A percentile compares a stretch with the other conserved stretches of the same genome.
These are phyloP conservation scores for Iguana delicatissima DNA, from an alignment of 2,797 vertebrate species.

Conservation along the genomic window DNA sequence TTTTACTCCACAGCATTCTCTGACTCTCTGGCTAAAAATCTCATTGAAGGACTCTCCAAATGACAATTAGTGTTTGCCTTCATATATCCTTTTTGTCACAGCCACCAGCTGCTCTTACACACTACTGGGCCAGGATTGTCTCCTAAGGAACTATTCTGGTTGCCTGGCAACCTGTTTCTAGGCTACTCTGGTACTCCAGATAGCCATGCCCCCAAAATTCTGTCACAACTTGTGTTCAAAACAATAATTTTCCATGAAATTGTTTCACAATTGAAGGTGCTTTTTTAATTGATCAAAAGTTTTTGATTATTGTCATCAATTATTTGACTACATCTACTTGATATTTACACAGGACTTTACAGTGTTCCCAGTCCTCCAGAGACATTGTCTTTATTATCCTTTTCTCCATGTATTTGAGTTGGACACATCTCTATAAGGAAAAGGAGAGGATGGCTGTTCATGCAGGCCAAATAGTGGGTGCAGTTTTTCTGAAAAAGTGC, in stretches of 20 bases:
- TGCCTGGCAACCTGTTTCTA: too few relatives aligned
- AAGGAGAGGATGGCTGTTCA: conserved; percentile 63
- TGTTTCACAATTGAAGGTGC: background rate
- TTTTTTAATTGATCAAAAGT: background rate
- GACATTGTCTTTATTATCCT: background rate
- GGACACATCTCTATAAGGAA: conserved; percentile 58
- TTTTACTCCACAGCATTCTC: too few relatives aligned
- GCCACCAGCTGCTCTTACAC: too few relatives aligned
- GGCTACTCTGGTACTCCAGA: too few relatives aligned
- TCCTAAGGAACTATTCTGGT: too few relatives aligned
- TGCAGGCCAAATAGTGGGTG: conserved; percentile 68
- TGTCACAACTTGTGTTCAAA: background rate
- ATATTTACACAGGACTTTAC: background rate
- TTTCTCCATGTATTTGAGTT: too few relatives aligned
- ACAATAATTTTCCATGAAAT: background rate
- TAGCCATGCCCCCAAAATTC: too few relatives aligned
- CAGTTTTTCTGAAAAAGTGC: background rate
- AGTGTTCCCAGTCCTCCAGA: background rate
- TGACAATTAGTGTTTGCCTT: too few relatives aligned
- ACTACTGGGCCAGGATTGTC: too few relatives aligned
- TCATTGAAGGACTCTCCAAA: too few relatives aligned
- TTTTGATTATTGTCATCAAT: background rate
- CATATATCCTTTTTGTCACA: too few relatives aligned
- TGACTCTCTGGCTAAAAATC: too few relatives aligned
- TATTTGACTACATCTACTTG: background rate